Conservation (phyloP, 2,797 vertebrate genomes). For the Epinephelus coioides region DNA sequence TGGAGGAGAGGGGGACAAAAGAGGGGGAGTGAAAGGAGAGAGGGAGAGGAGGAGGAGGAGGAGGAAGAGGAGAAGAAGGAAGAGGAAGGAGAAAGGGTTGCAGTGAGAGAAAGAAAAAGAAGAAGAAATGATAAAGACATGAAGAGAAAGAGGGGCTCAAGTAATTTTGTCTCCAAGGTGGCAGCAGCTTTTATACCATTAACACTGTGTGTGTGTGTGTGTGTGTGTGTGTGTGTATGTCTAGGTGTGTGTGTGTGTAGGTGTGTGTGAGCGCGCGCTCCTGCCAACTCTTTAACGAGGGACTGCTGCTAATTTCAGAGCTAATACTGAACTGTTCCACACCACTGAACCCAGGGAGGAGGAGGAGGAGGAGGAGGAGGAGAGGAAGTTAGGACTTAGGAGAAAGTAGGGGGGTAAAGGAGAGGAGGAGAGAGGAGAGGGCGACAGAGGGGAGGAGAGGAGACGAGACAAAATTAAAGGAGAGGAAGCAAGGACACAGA, state of each 20-base stretch:
- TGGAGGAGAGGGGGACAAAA: constrained; percentile 40
- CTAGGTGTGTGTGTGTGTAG: constrained; percentile 32
- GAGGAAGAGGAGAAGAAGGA: not conserved
- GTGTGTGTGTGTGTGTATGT: constrained; percentile 26
- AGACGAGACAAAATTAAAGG: not conserved
- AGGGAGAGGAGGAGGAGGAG: not conserved
- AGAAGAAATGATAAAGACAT: constrained; percentile 61
- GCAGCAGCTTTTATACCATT: constrained; percentile 89
- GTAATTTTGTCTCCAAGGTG: constrained; percentile 81
- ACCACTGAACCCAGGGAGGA: constrained; percentile 88
- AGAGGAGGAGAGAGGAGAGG: constrained; percentile 56
- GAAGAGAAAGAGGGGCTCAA: constrained; percentile 55
- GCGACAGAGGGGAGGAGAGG: not conserved
- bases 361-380: constrained; percentile 71
- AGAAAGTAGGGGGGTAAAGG: not conserved
- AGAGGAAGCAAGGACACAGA: constrained; percentile 56
- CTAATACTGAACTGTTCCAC: constrained; percentile 97
- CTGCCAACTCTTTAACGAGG: constrained; percentile 95
- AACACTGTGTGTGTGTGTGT: constrained; percentile 76
- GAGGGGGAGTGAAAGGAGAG: not conserved
- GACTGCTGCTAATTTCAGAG: constrained; percentile 98
- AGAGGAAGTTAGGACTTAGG: constrained; percentile 2
- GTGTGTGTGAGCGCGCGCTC: constrained; percentile 73
- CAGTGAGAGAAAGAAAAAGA: constrained; percentile 22
- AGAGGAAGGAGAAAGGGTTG: constrained; percentile 21